Evolutionary conservation across 2,797 vertebrate species (phyloP).

Genomic region (Rhodeus uyekii): DNA sequence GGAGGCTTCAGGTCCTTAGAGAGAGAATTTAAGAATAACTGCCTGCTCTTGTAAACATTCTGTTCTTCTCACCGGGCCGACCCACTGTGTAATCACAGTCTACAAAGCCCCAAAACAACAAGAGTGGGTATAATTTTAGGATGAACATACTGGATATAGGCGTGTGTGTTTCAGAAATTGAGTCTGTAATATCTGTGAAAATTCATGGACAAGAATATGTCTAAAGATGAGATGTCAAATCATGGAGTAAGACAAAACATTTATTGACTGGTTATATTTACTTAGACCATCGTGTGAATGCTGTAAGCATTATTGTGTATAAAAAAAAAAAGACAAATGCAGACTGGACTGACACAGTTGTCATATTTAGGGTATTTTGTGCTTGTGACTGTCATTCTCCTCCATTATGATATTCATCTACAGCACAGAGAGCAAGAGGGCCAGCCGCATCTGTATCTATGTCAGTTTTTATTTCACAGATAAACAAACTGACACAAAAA

Average conservation of each 20-base stretch:
- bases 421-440: background rate
- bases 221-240: constrained; percentile 16
- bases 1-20: constrained; percentile 12
- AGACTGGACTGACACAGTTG: constrained; percentile 11
- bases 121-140: background rate
- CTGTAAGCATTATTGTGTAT: background rate
- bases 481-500: constrained; percentile 19
- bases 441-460: background rate
- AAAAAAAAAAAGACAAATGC: constrained; percentile 39
- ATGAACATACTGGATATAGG: no score
- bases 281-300: background rate
- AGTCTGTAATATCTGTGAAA: constrained; percentile 28
- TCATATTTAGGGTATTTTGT: constrained; percentile 29
- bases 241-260: constrained; percentile 9
- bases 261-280: constrained; percentile 36
- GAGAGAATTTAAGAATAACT: constrained; percentile 40
- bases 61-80: constrained; percentile 27
- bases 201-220: constrained; percentile 1
- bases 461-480: constrained; percentile 6
- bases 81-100: constrained; percentile 34
- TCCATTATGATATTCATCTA: background rate
- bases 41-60: constrained; percentile 46
- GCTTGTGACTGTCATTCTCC: background rate
- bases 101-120: constrained; percentile 16
- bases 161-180: no score